Evolutionary conservation across 2,888 invertebrate genomes (phyloP).

Genomic region (Cantharis rustica): DNA sequence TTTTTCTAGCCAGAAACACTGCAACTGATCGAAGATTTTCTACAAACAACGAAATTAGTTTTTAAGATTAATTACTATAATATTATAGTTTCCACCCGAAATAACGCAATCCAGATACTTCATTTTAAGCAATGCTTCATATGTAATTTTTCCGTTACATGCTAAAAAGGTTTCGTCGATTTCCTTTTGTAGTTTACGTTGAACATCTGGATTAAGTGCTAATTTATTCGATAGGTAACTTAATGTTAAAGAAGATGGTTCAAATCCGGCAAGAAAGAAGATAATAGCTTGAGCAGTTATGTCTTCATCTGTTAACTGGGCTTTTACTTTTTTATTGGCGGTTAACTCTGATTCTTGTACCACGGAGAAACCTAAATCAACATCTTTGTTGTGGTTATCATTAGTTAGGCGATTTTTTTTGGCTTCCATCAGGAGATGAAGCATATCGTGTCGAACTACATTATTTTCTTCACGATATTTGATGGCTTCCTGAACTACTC

Average conservation of each 20-base stretch:
- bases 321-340: neutral
- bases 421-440: neutral
- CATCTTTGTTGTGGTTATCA: neutral
- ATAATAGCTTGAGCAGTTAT: slow-evolving; percentile 63
- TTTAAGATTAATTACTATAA: no score
- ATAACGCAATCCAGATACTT: slow-evolving; percentile 63
- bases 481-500: neutral
- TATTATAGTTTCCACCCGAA: slow-evolving; percentile 50
- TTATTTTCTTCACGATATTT: neutral
- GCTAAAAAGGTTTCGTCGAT: slow-evolving; percentile 51
- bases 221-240: slow-evolving; percentile 63
- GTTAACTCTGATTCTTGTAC: neutral
- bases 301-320: slow-evolving; percentile 51
- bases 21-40: no score
- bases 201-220: slow-evolving; percentile 63
- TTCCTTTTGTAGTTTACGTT: slow-evolving; percentile 61
- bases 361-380: slow-evolving; percentile 7
- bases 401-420: neutral
- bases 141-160: slow-evolving; percentile 53
- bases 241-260: slow-evolving; percentile 56
- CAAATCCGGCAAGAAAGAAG: slow-evolving; percentile 61
- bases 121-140: slow-evolving; percentile 52
- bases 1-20: no score
- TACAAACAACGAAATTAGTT: no score
- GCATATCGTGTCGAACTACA: neutral